Evolutionary conservation across 1,140 invertebrate species (phyloP), one percentile per base, ranked within the genome.

Genomic region (Meloidogyne hapla): DNA sequence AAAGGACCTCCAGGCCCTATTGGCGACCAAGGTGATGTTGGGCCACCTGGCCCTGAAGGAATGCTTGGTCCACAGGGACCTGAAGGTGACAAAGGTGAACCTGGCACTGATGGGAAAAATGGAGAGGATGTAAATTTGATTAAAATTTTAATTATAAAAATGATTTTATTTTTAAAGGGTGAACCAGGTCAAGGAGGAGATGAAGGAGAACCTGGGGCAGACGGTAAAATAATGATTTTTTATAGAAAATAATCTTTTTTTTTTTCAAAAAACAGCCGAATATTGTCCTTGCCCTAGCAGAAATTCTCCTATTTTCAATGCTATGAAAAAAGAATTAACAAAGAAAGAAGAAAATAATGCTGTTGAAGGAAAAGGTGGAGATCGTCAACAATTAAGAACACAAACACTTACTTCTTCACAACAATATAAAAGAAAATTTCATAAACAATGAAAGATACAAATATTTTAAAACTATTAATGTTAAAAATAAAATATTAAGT

Each of bases 1-100:
- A 83, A 83, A 61, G 80, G 81, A 61, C 75, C 72, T 15, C 73
- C 66, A 15, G 82, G 82, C 66, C 78, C 82, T 56, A 68, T 61
- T 66, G 76, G 76, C 6, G 75, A 61, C 3, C 67, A 71, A 25
- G 75, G 75, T 21, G 76, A 77, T 13, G 8, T 68, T 5, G 76
- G 76, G 45, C 76, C 76, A 18, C 75, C 68, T 2, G 76, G 76
- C 5, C 71, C 63, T 40, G 63, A 64, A 18, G 76, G 76, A 72
- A 40, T 40, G 25, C 23, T 77, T 48, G 76, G 76, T 48, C 61
- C 76, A 8, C 76, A 77, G 68, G 76, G 76, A 33, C 76, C 74
- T 26, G 76, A 75, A 75, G 76, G 76, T 10, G 75, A 77, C 13
- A 76, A 75, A 15, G 76, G 76, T 4, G 71, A 63, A 18, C 69